These are phyloP conservation scores for Hyposoter dolosus DNA, from an alignment of 2,888 invertebrate genomes.

Conservation along the genomic window DNA sequence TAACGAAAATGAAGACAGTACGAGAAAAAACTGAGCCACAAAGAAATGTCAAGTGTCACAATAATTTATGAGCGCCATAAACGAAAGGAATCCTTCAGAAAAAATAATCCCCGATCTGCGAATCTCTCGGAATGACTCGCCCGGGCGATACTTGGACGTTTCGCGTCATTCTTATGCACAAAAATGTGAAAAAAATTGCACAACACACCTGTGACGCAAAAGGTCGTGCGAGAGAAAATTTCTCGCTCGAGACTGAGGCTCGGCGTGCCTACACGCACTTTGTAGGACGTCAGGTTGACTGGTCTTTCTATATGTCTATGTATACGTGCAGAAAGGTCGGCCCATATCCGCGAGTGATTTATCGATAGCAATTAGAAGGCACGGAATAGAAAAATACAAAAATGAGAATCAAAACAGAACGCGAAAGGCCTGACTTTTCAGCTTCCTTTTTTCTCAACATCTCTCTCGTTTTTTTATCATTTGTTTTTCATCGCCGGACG, in stretches of 20 bases:
- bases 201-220: constrained; percentile 38
- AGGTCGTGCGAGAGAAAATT: constrained; percentile 19
- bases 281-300: constrained; percentile 20
- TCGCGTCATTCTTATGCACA: neutral
- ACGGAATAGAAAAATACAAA: constrained; percentile 28
- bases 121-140: neutral
- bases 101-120: neutral
- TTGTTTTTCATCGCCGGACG: constrained; percentile 39
- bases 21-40: constrained; percentile 7
- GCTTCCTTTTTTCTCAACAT: neutral
- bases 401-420: neutral
- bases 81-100: neutral
- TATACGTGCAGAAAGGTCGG: constrained; percentile 31
- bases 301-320: neutral
- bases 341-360: constrained; percentile 33
- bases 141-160: neutral
- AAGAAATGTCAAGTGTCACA: constrained; percentile 16
- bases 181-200: constrained; percentile 14
- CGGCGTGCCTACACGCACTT: constrained; percentile 18
- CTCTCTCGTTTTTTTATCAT: neutral
- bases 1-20: neutral
- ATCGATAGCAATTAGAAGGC: constrained; percentile 39
- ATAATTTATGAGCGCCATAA: neutral
- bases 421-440: constrained; percentile 20
- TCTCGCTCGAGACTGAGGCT: neutral